These are phyloP conservation scores for Elgaria multicarinata DNA, from an alignment of 2,113 vertebrate genomes.

Conservation along the genomic window DNA sequence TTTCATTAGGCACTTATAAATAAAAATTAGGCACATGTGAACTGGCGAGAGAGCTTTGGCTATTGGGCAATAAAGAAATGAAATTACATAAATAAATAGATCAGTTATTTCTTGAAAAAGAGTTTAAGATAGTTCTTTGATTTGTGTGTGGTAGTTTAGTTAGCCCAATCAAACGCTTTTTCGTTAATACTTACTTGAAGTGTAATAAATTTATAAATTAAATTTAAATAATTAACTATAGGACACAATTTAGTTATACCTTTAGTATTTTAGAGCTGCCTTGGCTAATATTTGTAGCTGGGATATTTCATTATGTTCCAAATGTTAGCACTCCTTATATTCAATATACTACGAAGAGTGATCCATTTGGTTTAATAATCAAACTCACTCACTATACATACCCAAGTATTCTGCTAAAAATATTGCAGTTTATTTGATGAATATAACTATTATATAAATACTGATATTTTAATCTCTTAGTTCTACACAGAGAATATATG, in stretches of 20 bases:
- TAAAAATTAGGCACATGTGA: no score
- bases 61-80: no score
- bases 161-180: no score
- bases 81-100: no score
- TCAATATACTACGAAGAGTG: not conserved
- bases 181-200: not conserved
- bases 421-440: not conserved
- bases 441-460: not conserved
- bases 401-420: not conserved
- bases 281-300: not conserved
- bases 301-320: constrained; percentile 26
- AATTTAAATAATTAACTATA: not conserved
- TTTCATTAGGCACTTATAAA: no score
- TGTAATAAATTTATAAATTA: not conserved
- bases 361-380: not conserved
- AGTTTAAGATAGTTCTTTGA: no score
- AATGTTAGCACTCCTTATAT: not conserved
- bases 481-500: not conserved
- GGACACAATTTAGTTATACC: not conserved
- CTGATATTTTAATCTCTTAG: not conserved
- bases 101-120: no score
- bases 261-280: not conserved
- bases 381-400: not conserved
- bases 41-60: no score
- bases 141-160: no score